A percentile compares a stretch with the other conserved stretches of the same genome.
Conservation (phyloP, 92 coral and sea anemone genomes). For the Parazoanthus atlanticus region DNA sequence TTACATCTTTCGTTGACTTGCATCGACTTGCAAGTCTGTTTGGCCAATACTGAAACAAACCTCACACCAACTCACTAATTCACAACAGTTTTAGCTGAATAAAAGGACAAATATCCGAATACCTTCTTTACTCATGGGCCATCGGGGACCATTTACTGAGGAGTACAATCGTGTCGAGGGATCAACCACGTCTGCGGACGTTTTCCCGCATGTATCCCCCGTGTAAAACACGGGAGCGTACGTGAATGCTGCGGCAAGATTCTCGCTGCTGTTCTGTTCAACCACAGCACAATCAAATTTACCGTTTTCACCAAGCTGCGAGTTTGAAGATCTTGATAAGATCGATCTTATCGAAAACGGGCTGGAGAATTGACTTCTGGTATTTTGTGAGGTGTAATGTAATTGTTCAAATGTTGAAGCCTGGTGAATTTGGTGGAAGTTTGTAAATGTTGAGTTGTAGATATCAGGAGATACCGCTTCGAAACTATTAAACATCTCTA, state of each 20-base stretch:
- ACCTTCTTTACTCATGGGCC: constrained; percentile 27
- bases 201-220: neutral
- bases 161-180: neutral
- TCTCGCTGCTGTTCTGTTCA: constrained; percentile 13
- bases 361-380: constrained; percentile 24
- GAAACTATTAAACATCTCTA: constrained; percentile 14
- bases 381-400: neutral
- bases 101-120: neutral
- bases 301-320: constrained; percentile 1
- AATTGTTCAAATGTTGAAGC: constrained; percentile 9
- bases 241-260: neutral
- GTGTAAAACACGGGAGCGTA: constrained; percentile 3
- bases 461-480: constrained; percentile 20
- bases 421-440: constrained; percentile 11
- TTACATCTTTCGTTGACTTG: neutral
- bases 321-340: constrained; percentile 27
- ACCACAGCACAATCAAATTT: neutral
- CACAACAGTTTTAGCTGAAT: neutral
- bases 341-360: constrained; percentile 43
- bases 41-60: neutral
- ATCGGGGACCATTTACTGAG: neutral
- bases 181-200: neutral
- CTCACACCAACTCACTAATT: neutral
- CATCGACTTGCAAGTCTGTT: neutral
- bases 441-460: neutral